Percentiles rank a stretch among this genome's conserved stretches.
phyloP scores from a whole-genome alignment of 1,140 invertebrate species.

The Bathynomus jamesi region DNA sequence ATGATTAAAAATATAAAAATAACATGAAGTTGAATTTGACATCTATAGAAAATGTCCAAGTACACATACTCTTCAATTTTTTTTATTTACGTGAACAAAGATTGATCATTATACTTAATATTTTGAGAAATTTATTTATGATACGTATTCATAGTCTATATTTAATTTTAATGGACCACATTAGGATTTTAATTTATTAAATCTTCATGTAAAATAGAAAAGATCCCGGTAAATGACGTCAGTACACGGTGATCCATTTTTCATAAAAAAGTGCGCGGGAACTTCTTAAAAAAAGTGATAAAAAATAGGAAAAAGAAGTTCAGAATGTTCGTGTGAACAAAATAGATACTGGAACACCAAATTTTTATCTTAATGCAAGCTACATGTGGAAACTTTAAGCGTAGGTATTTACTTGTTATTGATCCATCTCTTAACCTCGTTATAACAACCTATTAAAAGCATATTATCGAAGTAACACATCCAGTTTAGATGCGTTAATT shows the following conservation, averaged over 20 bases:
- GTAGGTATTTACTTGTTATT: background rate
- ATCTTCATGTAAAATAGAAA: background rate
- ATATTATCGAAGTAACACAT: no score
- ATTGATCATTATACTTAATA: no score
- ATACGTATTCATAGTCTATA: no score
- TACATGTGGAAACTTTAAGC: background rate
- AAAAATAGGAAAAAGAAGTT: background rate
- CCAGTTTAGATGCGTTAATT: no score
- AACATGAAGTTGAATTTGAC: background rate
- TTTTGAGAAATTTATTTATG: no score
- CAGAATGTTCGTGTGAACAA: no score
- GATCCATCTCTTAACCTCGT: slow-evolving; percentile 1
- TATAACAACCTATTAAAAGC: background rate
- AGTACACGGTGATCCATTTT: background rate
- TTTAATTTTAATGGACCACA: no score
- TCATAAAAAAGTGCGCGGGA: background rate
- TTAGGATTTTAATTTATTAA: no score
- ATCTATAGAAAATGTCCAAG: background rate
- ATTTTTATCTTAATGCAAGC: background rate
- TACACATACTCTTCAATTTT: background rate
- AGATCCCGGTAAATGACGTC: background rate
- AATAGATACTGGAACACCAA: no score
- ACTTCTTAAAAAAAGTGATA: background rate
- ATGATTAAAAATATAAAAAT: background rate
- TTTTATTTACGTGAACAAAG: background rate